These are phyloP conservation scores for Siphlonurus alternatus DNA, from an alignment of 2,888 invertebrate genomes.

Conservation along the genomic window DNA sequence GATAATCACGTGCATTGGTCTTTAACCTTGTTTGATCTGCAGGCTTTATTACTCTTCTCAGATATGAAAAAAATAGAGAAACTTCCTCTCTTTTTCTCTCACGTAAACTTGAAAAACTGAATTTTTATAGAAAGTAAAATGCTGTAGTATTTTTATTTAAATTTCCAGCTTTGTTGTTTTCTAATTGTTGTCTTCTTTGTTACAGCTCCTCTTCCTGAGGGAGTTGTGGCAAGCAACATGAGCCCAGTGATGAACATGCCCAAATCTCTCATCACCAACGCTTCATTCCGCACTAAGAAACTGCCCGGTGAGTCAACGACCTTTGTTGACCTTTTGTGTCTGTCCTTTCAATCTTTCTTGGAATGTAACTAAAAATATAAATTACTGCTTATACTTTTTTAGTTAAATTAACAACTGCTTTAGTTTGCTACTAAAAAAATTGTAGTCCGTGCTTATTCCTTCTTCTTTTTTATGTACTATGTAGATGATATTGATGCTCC, in stretches of 20 bases:
- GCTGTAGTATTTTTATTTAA: too few relatives aligned
- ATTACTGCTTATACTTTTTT: too few relatives aligned
- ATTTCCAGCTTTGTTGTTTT: conserved; percentile 8
- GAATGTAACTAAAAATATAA: too few relatives aligned
- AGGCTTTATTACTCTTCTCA: too few relatives aligned
- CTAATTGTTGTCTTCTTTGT: conserved; percentile 5
- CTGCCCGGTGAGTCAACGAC: conserved; percentile 82
- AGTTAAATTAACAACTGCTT: neutral
- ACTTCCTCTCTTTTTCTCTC: too few relatives aligned
- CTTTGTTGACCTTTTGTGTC: too few relatives aligned
- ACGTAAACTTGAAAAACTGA: too few relatives aligned
- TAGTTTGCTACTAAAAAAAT: conserved; percentile 18
- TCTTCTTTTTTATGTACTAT: conserved; percentile 21
- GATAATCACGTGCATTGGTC: too few relatives aligned
- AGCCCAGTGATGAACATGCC: conserved; percentile 32
- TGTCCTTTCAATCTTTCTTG: too few relatives aligned
- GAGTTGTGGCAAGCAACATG: neutral
- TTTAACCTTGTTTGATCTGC: too few relatives aligned
- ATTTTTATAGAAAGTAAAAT: too few relatives aligned
- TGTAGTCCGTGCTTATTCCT: conserved; percentile 18
- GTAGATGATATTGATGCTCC: conserved; percentile 9
- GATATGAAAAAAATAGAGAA: too few relatives aligned
- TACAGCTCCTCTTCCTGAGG: conserved; percentile 30
- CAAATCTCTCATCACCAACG: conserved; percentile 95
- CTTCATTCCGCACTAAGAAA: conserved; percentile 93